These are phyloP conservation scores for Naso thynnoides DNA, from an alignment of 2,797 vertebrate species.

Conservation along the genomic window DNA sequence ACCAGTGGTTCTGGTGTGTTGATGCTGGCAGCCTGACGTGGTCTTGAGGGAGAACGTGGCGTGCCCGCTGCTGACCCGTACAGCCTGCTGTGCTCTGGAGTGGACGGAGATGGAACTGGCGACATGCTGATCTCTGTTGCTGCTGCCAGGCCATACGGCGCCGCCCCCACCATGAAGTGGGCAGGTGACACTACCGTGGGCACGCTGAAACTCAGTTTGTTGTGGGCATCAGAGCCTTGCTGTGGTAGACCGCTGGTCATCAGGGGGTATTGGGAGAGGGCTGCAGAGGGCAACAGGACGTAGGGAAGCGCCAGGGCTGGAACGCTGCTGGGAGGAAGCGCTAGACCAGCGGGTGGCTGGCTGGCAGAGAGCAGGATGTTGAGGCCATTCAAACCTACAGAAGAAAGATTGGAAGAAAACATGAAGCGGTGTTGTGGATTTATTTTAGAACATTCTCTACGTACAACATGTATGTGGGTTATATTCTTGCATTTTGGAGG, in stretches of 20 bases:
- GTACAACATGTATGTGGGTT: too few species aligned
- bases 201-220: slow-evolving; percentile 80
- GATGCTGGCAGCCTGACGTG: slow-evolving; percentile 65
- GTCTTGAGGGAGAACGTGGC: slow-evolving; percentile 75
- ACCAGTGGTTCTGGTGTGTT: slow-evolving; percentile 82
- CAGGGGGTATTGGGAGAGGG: slow-evolving; percentile 86
- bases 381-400: slow-evolving; percentile 88
- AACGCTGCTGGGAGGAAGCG: slow-evolving; percentile 74
- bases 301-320: slow-evolving; percentile 88
- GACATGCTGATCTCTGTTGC: slow-evolving; percentile 43
- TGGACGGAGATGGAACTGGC: slow-evolving; percentile 62
- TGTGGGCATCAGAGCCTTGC: slow-evolving; percentile 59
- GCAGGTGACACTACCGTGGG: slow-evolving; percentile 80
- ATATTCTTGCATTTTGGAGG: too few species aligned
- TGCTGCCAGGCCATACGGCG: slow-evolving; percentile 74
- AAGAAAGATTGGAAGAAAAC: slow-evolving; percentile 4
- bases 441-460: too few species aligned
- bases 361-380: slow-evolving; percentile 88
- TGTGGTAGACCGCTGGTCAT: slow-evolving; percentile 73
- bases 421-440: not conserved
- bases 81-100: slow-evolving; percentile 72
- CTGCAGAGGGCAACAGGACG: slow-evolving; percentile 87
- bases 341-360: slow-evolving; percentile 74
- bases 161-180: slow-evolving; percentile 83
- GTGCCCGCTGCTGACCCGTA: slow-evolving; percentile 38